Evolutionary conservation across 1,140 invertebrate species (phyloP), one percentile per base, ranked within the genome.

Genomic region (Samia ricini): DNA sequence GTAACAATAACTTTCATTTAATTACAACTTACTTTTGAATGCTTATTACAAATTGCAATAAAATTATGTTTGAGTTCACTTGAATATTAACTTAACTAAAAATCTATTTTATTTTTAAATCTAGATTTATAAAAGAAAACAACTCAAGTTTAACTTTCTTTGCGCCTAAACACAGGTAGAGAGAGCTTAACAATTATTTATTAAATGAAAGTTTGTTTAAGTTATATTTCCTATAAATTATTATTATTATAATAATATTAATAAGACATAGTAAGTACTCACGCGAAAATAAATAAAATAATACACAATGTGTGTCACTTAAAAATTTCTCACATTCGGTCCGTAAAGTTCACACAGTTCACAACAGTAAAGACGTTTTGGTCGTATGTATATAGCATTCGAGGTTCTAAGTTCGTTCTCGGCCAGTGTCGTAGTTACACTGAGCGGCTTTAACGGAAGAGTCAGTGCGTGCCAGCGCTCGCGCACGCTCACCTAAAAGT

Each of bases 321-420:
- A 42, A 72, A 29, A 3, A 7, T 12, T 21, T 33, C 23, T 36
- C 56, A 57, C 56, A 36, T 24, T n/a, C 33, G n/a, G 12, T 42
- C 15, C 33, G 33, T 42, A 23, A 24, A 84, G 78, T 79, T 85
- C 82, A 86, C 82, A 86, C 84, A 77, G 66, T 70, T 69, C 72
- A 74, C 74, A 75, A 64, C 56, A 63, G 61, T 62, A 49, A 61
- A 55, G 60, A 61, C 29, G 62, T 56, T 60, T 51, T 61, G 50
- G 64, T 65, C 67, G 69, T 64, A 67, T 64, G 55, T 74, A 36
- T 26, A 60, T 63, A 68, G 64, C 50, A 64, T 77, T 79, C 66
- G 73, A 72, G 73, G 73, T 80, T 71, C 79, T 77, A 80, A 85
- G 84, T 87, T 86, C 79, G 79, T 79, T 78, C 84, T 78, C 82